Evolutionary conservation across 1,140 invertebrate species (phyloP).

Genomic region (Ditylenchus dipsaci): DNA sequence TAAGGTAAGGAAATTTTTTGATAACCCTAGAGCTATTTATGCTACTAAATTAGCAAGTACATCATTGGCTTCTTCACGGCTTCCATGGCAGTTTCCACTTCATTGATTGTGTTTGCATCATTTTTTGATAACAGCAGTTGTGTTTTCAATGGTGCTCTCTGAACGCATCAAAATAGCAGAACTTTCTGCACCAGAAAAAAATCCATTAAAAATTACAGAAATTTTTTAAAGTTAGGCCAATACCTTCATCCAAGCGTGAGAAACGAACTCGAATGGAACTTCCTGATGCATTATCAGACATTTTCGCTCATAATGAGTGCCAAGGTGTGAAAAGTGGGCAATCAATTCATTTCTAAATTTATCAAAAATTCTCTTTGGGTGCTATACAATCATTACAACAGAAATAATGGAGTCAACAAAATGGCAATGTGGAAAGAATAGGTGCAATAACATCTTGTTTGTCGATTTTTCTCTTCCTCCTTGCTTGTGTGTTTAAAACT

Average conservation of each 20-base stretch:
- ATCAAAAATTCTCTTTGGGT: not conserved
- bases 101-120: not conserved
- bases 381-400: too few species aligned
- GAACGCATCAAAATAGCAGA: slow-evolving; percentile 1
- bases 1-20: too few species aligned
- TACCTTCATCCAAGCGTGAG: not conserved
- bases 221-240: not conserved
- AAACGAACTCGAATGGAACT: not conserved
- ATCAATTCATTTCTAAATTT: not conserved
- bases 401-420: too few species aligned
- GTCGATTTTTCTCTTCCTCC: too few species aligned
- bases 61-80: not conserved
- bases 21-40: too few species aligned
- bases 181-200: not conserved
- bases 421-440: too few species aligned
- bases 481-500: too few species aligned
- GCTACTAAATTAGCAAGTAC: too few species aligned
- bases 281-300: not conserved
- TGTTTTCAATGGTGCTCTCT: slow-evolving; percentile 4
- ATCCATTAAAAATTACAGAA: not conserved
- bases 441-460: too few species aligned
- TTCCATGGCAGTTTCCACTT: slow-evolving; percentile 1
- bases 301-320: not conserved
- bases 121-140: not conserved
- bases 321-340: not conserved